Conservation (phyloP, 2,797 vertebrate genomes). For the Notolabrus celidotus region DNA sequence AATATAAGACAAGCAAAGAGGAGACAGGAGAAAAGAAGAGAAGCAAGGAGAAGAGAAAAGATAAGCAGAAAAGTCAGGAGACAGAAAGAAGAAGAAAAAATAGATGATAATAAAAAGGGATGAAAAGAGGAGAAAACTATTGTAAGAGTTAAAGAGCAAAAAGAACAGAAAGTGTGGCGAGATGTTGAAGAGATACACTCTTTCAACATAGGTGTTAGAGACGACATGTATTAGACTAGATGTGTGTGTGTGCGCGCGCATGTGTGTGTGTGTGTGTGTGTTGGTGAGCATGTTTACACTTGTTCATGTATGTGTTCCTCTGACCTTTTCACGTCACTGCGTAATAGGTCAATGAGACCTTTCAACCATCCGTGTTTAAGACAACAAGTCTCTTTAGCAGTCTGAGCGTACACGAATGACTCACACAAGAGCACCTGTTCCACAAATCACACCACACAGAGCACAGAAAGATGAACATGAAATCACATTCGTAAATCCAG, state of each 20-base stretch:
- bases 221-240: too few species aligned
- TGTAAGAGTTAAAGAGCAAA: neutral
- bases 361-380: slow-evolving; percentile 42
- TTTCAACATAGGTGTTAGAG: too few species aligned
- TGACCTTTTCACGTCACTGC: slow-evolving; percentile 57
- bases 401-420: slow-evolving; percentile 6
- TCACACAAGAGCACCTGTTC: neutral
- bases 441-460: neutral
- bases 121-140: neutral
- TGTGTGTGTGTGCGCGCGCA: too few species aligned
- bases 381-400: slow-evolving; percentile 31
- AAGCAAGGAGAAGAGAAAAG: neutral
- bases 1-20: too few species aligned
- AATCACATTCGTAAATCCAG: slow-evolving; percentile 5
- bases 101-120: neutral
- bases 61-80: neutral
- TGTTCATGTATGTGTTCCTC: slow-evolving; percentile 5
- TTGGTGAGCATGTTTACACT: too few species aligned
- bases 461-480: neutral
- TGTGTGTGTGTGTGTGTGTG: too few species aligned
- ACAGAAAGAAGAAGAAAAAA: neutral
- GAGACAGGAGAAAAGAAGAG: too few species aligned
- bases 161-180: too few species aligned
- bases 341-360: slow-evolving; percentile 62
- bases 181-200: too few species aligned